These are phyloP conservation scores for Drosophila subsilvestris DNA, from an alignment of 2,888 invertebrate genomes.

Conservation along the genomic window DNA sequence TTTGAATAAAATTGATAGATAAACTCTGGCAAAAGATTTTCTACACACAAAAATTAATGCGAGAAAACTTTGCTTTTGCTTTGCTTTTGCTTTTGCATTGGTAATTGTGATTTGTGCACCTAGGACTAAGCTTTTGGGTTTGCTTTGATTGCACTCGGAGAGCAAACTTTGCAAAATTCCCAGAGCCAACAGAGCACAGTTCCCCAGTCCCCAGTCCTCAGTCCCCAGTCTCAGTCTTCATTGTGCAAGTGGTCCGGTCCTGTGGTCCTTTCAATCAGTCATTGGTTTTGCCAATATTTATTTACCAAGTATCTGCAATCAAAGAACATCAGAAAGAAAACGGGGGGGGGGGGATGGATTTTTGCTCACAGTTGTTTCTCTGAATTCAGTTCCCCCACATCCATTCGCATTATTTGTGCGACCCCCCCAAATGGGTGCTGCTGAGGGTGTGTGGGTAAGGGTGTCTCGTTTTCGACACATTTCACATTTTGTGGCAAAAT, in stretches of 20 bases:
- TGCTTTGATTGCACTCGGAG: slow-evolving; percentile 37
- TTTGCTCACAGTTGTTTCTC: not conserved
- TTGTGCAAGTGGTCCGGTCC: slow-evolving; percentile 39
- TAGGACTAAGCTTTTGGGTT: slow-evolving; percentile 12
- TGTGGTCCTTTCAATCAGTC: slow-evolving; percentile 54
- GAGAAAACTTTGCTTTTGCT: not conserved
- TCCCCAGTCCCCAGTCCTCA: not conserved
- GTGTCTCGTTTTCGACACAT: slow-evolving; percentile 71
- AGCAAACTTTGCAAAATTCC: slow-evolving; percentile 34
- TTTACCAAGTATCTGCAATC: slow-evolving; percentile 66
- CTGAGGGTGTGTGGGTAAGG: slow-evolving; percentile 1
- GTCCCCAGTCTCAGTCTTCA: slow-evolving; percentile 2
- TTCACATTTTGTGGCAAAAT: slow-evolving; percentile 80
- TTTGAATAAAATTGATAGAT: slow-evolving; percentile 43
- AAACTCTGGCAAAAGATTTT: slow-evolving; percentile 24
- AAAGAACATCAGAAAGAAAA: slow-evolving; percentile 41
- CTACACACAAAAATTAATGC: slow-evolving; percentile 18
- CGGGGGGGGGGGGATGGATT: not conserved
- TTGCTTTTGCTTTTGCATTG: slow-evolving; percentile 16
- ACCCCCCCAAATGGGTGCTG: not conserved
- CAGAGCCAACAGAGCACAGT: slow-evolving; percentile 12
- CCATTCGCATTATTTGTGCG: slow-evolving; percentile 49
- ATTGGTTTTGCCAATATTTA: slow-evolving; percentile 69
- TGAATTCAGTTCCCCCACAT: not conserved
- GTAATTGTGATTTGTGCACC: slow-evolving; percentile 45